Percentiles rank a stretch among this genome's conserved stretches.
Conservation (phyloP, 2,113 vertebrate genomes). For the Malurus melanocephalus region DNA sequence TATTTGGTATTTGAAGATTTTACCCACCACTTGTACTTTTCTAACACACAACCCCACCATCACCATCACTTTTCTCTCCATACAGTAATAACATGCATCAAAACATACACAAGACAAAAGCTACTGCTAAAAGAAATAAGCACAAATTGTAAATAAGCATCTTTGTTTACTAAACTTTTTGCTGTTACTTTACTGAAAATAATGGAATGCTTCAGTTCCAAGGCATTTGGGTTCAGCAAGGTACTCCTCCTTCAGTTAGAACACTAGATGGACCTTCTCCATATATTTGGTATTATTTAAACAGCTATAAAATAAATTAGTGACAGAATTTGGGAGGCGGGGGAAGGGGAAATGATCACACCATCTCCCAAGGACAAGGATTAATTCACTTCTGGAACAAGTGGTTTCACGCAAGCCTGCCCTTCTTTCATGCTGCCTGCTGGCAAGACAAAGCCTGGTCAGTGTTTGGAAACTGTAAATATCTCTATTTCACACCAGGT, state of each 20-base stretch:
- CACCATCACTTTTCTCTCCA: not conserved
- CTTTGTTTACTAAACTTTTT: not conserved
- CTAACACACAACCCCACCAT: not conserved
- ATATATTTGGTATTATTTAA: not conserved
- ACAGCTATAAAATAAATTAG: not conserved
- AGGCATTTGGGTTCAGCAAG: not conserved
- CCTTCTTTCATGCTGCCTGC: not conserved
- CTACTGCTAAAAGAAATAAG: not conserved
- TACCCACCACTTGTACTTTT: not conserved
- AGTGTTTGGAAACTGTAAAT: not conserved
- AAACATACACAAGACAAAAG: not conserved
- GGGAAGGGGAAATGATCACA: not conserved
- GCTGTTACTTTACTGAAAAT: not conserved
- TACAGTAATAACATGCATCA: not conserved
- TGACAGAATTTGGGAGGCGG: not conserved
- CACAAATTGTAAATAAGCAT: not conserved
- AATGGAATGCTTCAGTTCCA: not conserved
- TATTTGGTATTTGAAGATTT: not conserved
- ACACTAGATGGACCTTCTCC: not conserved
- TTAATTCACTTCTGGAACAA: not conserved
- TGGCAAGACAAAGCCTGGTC: not conserved
- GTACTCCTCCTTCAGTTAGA: not conserved
- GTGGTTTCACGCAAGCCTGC: not conserved
- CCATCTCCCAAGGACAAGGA: not conserved
- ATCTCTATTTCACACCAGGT: not conserved